Conservation (phyloP, 2,888 invertebrate species). For the Acrocyrtus sp. region DNA sequence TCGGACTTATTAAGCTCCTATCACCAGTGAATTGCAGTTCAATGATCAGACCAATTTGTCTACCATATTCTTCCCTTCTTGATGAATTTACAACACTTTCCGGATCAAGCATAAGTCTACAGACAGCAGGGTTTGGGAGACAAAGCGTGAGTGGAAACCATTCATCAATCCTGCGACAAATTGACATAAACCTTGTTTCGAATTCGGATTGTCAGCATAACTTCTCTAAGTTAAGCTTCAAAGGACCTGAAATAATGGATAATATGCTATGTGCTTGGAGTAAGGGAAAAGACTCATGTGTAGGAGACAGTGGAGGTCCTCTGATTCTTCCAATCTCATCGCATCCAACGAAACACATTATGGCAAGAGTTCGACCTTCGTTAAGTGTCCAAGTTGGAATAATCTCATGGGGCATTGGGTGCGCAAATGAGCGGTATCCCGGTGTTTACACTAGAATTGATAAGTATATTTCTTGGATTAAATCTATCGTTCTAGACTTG, state of each 20-base stretch:
- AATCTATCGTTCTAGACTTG: conserved; percentile 8
- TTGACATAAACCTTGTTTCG: conserved; percentile 11
- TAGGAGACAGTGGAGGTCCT: conserved; percentile 36
- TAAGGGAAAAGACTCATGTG: conserved; percentile 27
- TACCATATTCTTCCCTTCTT: conserved; percentile 4
- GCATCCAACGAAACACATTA: neutral
- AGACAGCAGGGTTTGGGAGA: conserved; percentile 31
- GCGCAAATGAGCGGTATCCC: conserved; percentile 26
- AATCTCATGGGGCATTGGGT: conserved; percentile 26
- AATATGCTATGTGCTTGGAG: conserved; percentile 34
- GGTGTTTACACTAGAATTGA: conserved; percentile 24
- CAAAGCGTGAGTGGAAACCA: conserved; percentile 19
- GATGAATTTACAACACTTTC: neutral
- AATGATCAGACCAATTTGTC: conserved; percentile 26
- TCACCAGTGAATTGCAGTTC: conserved; percentile 13
- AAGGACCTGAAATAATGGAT: conserved; percentile 17
- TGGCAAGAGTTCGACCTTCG: neutral
- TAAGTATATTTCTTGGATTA: conserved; percentile 18
- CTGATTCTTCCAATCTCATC: neutral
- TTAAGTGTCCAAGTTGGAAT: conserved; percentile 31
- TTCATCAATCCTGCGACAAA: conserved; percentile 20
- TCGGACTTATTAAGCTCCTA: conserved; percentile 25
- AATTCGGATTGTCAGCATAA: conserved; percentile 10
- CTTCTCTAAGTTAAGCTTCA: conserved; percentile 7
- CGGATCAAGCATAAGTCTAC: neutral